Evolutionary conservation across 2,888 invertebrate genomes (phyloP).

Genomic region (Crepidodera aurea): DNA sequence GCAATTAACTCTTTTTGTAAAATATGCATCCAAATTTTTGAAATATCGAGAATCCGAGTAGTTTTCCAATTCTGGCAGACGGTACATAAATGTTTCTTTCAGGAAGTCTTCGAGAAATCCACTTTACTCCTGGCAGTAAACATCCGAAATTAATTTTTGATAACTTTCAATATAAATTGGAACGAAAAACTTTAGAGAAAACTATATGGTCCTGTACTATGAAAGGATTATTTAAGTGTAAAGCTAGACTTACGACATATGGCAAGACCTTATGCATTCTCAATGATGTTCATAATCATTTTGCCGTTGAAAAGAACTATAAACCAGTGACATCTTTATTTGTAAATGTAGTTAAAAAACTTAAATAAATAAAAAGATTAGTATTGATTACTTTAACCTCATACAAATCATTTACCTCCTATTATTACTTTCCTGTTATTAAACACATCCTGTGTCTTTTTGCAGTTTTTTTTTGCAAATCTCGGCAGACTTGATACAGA

Average conservation of each 20-base stretch:
- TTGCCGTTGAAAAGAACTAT: not conserved
- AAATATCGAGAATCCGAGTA: no score
- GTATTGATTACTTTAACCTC: no score
- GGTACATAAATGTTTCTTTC: no score
- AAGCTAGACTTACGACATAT: not conserved
- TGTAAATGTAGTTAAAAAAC: conserved; percentile 4
- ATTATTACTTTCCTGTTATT: no score
- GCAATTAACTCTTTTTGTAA: no score
- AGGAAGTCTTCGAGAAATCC: not conserved
- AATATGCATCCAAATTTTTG: no score
- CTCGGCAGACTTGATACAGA: no score
- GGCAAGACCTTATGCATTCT: not conserved
- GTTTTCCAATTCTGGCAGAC: no score
- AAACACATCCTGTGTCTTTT: no score
- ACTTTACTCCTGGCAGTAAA: not conserved
- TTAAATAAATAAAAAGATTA: not conserved
- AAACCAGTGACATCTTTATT: not conserved
- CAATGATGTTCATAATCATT: not conserved
- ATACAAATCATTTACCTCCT: no score
- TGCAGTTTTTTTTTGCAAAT: no score
- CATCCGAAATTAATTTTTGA: conserved; percentile 18
- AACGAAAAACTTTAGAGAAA: not conserved
- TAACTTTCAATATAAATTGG: conserved; percentile 9
- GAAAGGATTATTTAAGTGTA: not conserved
- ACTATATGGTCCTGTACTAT: conserved; percentile 12